Evolutionary conservation across 2,113 vertebrate genomes (phyloP), one percentile per base, ranked within the genome.

Genomic region (Caloenas nicobarica): DNA sequence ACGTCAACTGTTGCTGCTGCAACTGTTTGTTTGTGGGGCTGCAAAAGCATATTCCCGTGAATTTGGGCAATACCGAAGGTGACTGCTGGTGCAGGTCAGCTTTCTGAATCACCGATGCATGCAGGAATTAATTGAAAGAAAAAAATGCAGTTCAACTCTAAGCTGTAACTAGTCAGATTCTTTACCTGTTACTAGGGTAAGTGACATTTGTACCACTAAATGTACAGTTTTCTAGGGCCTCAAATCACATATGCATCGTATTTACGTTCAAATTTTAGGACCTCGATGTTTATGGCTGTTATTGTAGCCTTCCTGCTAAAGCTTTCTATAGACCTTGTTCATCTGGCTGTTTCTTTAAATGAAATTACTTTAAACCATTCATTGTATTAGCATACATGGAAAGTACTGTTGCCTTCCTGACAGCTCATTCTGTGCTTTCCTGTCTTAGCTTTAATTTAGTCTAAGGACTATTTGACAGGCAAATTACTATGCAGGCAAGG

Each of bases 11-110:
- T 77, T 86, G 84, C 89, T 85, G 34, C 91, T 90, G 72, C 97
- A 97, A 90, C 92, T 95, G 90, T 91, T 91, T 68, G 87, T 95
- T 93, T 96, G 89, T 83, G 81, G 91, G 95, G 95, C 96, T 91
- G 69, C 85, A 89, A 96, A 96, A 90, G 88, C 38, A 12, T 0
- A 61, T 97, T 97, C 94, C 95, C 87, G 80, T 94, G 97, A 95
- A 89, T 94, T 11, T 69, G 81, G 87, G 84, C 85, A 62, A 70
- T 65, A 12, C 83, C 15, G 34, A 94, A 91, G 62, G 81, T 31
- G 29, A 26, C 34, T 89, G 89, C 80, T 95, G 97, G 95, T 95
- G 84, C 82, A 91, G 96, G 92, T 72, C 90, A 81, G 94, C 96
- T 34, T 69, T 70, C 10, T 93, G 94, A 96, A 82, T 96, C 94